Evolutionary conservation across 2,888 invertebrate species (phyloP), one percentile per base, ranked within the genome.

Genomic region (Zygogramma bicolorata): DNA sequence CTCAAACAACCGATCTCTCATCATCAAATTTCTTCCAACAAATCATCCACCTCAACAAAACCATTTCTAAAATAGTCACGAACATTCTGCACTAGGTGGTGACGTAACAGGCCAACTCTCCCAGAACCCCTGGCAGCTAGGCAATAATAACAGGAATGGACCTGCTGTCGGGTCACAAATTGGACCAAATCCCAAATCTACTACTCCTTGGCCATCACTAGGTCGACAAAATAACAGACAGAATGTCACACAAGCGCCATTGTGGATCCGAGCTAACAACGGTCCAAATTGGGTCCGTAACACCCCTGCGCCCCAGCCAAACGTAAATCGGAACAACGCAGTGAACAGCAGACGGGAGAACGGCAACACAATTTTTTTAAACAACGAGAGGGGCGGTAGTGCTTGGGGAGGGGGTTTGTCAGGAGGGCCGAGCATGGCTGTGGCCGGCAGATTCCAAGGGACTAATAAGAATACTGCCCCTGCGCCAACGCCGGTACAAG

Each of bases 201-300:
- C 79, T 6, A 84, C 84, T 1, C 81, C 82, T 25, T 83, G 84
- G 84, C 84, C 84, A 15, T 72, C 77, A 22, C 77, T 84, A 65
- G 81, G 82, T 38, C 72, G 68, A 67, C 61, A 62, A 57, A 71
- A 67, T 68, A 68, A 65, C 66, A 69, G 73, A 70, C 68, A 63
- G 8, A 69, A 65, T 31, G 66, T 25, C 53, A 76, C 72, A 20
- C 70, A 57, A 34, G 49, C 65, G 4, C 70, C 71, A 22, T 31
- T 65, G 59, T 73, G 75, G 75, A 63, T 76, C 58, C 70, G 74
- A 3, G 71, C 74, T 15, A 69, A 73, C 59, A 73, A 73, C 68
- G 73, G 73, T 5, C 68, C 73, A 22, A 75, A 70, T 62, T 73
- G 73, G 73, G 71, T 75, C 22, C 71, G 73, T 65, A 76, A 76